Evolutionary conservation across 2,888 invertebrate species (phyloP).

Genomic region (Tetanocera ferruginea): DNA sequence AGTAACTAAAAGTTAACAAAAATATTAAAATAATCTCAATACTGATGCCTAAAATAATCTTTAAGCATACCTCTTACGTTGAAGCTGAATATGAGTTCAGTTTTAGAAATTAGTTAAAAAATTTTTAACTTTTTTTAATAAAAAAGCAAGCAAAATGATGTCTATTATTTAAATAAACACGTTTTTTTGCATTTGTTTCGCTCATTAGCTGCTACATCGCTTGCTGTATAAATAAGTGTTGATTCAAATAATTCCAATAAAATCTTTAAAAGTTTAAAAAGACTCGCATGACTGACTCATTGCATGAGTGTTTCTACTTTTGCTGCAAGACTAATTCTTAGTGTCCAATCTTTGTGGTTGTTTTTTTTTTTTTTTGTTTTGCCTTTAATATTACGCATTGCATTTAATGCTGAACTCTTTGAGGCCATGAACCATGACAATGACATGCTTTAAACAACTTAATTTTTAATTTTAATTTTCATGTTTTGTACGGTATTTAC

Average conservation of each 20-base stretch:
- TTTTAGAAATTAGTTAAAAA: no score
- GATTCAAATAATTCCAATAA: not conserved
- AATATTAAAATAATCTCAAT: no score
- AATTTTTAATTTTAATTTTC: slow-evolving; percentile 39
- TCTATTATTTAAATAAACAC: no score
- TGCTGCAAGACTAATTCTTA: not conserved
- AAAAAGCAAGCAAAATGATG: no score
- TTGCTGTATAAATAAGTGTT: not conserved
- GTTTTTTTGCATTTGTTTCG: not conserved
- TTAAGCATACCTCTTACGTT: no score
- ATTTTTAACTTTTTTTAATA: no score
- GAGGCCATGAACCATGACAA: slow-evolving; percentile 31
- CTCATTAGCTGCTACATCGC: not conserved
- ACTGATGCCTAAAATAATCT: no score
- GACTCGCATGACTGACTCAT: not conserved
- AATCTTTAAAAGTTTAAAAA: not conserved
- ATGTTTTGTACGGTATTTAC: not conserved
- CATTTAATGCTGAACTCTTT: not conserved
- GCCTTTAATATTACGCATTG: not conserved
- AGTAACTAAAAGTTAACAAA: no score
- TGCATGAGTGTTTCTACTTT: not conserved
- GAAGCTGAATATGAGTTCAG: no score
- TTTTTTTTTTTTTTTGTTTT: no score
- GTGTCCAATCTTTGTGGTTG: not conserved
- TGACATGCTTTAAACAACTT: slow-evolving; percentile 27